Evolutionary conservation across 2,888 invertebrate species (phyloP), one percentile per base, ranked within the genome.

Genomic region (Drosophila siamana): DNA sequence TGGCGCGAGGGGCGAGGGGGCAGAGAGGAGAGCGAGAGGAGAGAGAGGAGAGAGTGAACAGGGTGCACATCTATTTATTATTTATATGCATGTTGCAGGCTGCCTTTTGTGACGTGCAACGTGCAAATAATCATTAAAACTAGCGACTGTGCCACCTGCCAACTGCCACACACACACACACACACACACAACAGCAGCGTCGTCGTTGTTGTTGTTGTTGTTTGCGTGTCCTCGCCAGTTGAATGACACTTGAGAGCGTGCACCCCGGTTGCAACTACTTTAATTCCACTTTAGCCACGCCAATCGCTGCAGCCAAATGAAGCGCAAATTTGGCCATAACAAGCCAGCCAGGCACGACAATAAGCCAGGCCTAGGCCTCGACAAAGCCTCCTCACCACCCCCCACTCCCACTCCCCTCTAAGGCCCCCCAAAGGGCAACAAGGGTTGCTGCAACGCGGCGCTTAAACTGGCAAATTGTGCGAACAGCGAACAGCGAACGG

Each of bases 91-190:
- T 77, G 67, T 74, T 65, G 38, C 28, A 57, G 64, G 41, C 69
- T 46, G 56, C 52, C 65, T 68, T 63, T 62, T 60, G 68, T 38
- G 33, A n/a, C 70, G 59, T 88, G 75, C 72, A 68, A 65, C 80
- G 72, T 80, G 89, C 74, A 89, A 87, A 89, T 89, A 87, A 84
- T 89, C 86, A 89, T 87, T 89, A 86, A 81, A 81, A 86, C 86
- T 75, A 71, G 69, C 74, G 22, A n/a, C 24, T 40, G 16, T 41
- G 52, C 40, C 24, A 19, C 43, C 16, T 48, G 33, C 15, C 26
- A 15, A 11, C 50, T 16, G 41, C 15, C 44, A 2, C 44, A 28
- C 41, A 22, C 38, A n/a, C n/a, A n/a, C n/a, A n/a, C n/a, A n/a
- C n/a, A n/a, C n/a, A n/a, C n/a, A n/a, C n/a, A n/a, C n/a, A n/a